Evolutionary conservation across 2,797 vertebrate species (phyloP).

Genomic region (Pachyuromys duprasi): DNA sequence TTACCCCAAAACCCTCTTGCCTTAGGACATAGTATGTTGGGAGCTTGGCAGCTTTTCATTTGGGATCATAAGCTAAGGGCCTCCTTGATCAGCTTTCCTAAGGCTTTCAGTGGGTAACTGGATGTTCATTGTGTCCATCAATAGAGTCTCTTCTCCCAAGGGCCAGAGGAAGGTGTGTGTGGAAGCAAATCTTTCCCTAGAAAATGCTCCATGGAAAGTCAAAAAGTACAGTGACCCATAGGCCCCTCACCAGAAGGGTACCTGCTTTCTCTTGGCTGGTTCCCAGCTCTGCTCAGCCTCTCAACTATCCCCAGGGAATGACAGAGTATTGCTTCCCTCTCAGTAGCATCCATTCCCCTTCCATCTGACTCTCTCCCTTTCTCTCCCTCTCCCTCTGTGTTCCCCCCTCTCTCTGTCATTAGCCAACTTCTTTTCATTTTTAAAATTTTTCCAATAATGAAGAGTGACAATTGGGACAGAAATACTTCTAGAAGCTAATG

Average conservation of each 20-base stretch:
- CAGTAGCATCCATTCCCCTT: not conserved
- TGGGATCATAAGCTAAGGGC: conserved; percentile 13
- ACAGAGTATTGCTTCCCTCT: not conserved
- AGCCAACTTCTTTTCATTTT: not conserved
- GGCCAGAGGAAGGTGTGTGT: not conserved
- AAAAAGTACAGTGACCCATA: not conserved
- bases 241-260: not conserved
- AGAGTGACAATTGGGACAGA: conserved; percentile 32
- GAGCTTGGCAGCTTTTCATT: not conserved
- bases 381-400: too few species aligned
- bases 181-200: not conserved
- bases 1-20: not conserved
- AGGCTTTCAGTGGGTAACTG: not conserved
- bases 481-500: not conserved
- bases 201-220: not conserved
- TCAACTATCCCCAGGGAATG: not conserved
- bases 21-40: not conserved
- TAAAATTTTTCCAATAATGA: not conserved
- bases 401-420: too few species aligned
- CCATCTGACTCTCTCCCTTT: too few species aligned
- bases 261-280: conserved; percentile 48
- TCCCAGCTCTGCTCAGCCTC: not conserved
- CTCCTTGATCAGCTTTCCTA: not conserved
- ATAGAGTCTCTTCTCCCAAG: not conserved
- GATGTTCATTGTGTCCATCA: not conserved